Percentiles rank a stretch among this genome's conserved stretches.
Conservation (phyloP, 2,888 invertebrate species). For the Xestoiulus laeticollis region DNA sequence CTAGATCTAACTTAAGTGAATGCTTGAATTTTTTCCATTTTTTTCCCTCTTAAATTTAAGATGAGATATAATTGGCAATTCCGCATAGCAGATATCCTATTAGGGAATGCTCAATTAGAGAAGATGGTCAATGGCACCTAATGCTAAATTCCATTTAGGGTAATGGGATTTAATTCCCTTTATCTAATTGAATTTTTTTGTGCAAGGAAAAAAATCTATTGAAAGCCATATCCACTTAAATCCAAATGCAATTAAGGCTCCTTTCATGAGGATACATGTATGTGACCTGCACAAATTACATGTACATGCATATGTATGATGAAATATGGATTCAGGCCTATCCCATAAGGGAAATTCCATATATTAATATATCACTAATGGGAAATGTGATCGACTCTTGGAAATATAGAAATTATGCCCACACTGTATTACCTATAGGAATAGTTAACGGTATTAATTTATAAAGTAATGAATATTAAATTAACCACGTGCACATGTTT, state of each 20-base stretch:
- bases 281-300: too few relatives aligned
- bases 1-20: too few relatives aligned
- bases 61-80: neutral
- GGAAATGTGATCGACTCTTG: neutral
- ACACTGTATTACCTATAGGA: neutral
- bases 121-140: neutral
- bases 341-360: too few relatives aligned
- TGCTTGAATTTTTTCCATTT: too few relatives aligned
- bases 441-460: neutral
- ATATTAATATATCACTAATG: too few relatives aligned
- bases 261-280: neutral
- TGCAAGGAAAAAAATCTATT: neutral
- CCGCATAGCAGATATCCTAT: too few relatives aligned
- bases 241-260: neutral
- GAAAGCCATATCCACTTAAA: neutral
- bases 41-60: too few relatives aligned
- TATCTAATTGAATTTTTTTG: neutral
- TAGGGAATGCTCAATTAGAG: too few relatives aligned
- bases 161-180: neutral
- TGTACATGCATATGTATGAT: too few relatives aligned
- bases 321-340: too few relatives aligned
- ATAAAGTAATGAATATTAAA: too few relatives aligned
- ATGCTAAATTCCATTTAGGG: neutral
- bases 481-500: too few relatives aligned
- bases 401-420: neutral